Base-by-base conservation (phyloP, 1,140 invertebrate species). In the Macrobrachium rosenbergii region DNA sequence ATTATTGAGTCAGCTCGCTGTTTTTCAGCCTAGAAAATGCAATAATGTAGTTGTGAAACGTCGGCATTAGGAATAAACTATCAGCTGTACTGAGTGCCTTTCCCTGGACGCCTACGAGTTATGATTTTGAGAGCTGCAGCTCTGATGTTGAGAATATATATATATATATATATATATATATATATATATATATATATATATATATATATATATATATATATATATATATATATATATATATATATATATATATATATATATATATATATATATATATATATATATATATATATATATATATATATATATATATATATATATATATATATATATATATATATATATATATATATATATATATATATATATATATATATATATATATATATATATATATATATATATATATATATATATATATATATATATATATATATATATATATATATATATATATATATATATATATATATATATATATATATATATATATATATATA, bases 111-210 rank as follows among this genome's bases (percentile, higher is more conserved):
- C n/a, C n/a, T n/a, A n/a, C n/a, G n/a, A n/a, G n/a, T n/a, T n/a
- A n/a, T n/a, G n/a, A n/a, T n/a, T n/a, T n/a, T n/a, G n/a, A n/a
- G n/a, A n/a, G n/a, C n/a, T n/a, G n/a, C n/a, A n/a, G n/a, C n/a
- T n/a, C n/a, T n/a, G n/a, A n/a, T n/a, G n/a, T n/a, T n/a, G n/a
- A n/a, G n/a, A n/a, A n/a, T n/a, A 67, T 67, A 67, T 67, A 67
- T 67, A 19, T 67, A 67, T 67, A 12, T 67, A 67, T 67, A 67
- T 67, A 67, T 67, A 67, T 19, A 67, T 67, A 67, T 67, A 67
- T 67, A 67, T 67, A 67, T 67, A 67, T 67, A 67, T 67, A 67
- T 67, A 67, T 67, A 67, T 67, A 67, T 67, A 67, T 67, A 67
- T 67, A 67, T 67, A 19, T 69, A 69, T 69, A 21, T 69, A 21